Evolutionary conservation across 2,797 vertebrate species (phyloP).

Genomic region (Pipistrellus pygmaeus): DNA sequence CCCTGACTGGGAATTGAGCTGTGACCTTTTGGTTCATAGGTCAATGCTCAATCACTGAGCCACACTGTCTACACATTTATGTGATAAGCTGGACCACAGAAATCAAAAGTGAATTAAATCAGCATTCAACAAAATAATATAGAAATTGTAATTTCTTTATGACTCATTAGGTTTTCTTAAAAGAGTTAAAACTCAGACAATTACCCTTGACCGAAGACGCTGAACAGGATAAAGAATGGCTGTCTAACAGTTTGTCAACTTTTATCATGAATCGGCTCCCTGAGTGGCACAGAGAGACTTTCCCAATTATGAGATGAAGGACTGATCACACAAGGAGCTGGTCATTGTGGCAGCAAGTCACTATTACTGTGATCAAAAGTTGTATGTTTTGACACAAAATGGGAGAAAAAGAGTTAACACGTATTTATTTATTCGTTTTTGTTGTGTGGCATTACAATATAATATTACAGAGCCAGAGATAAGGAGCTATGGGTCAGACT

Average conservation of each 20-base stretch:
- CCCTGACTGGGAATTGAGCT: too few relatives aligned
- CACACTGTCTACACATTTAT: not conserved
- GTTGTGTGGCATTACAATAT: not conserved
- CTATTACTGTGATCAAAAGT: not conserved
- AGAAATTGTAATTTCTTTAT: not conserved
- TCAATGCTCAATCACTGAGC: too few relatives aligned
- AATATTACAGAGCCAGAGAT: not conserved
- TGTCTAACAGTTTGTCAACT: not conserved
- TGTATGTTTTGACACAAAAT: not conserved
- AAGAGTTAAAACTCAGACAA: not conserved
- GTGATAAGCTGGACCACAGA: not conserved
- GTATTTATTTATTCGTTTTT: not conserved
- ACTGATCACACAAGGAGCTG: not conserved
- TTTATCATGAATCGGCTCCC: not conserved
- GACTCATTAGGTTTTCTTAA: not conserved
- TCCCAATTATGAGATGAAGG: not conserved
- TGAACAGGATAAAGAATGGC: not conserved
- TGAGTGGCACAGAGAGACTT: not conserved
- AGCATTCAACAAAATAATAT: not conserved
- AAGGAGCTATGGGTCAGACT: too few relatives aligned
- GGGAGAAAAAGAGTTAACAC: not conserved
- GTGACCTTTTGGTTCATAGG: too few relatives aligned
- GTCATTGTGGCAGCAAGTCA: not conserved
- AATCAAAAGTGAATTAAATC: conserved; percentile 16
- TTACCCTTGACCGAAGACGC: not conserved